Percentiles rank a stretch among this genome's conserved stretches.
These are phyloP conservation scores for Cuniculus paca DNA, from an alignment of 2,797 vertebrate species.

Conservation along the genomic window DNA sequence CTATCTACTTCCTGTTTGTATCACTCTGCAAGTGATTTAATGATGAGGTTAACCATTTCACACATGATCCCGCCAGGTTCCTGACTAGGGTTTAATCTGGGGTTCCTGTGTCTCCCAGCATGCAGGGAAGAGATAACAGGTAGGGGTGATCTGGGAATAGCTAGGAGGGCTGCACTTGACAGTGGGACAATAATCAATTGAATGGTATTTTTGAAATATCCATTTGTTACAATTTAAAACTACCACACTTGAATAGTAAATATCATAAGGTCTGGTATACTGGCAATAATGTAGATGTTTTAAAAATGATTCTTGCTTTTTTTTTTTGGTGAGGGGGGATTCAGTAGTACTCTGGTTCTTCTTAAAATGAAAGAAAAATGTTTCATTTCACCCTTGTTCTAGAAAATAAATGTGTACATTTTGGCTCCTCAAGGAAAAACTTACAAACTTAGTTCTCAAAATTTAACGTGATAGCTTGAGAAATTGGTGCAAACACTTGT, in stretches of 20 bases:
- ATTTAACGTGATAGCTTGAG: not conserved
- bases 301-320: slow-evolving; percentile 90
- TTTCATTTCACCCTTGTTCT: slow-evolving; percentile 90
- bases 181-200: slow-evolving; percentile 84
- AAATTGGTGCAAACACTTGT: not conserved
- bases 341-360: slow-evolving; percentile 87
- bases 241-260: slow-evolving; percentile 92
- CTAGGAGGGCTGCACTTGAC: slow-evolving; percentile 85
- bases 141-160: rapidly evolving
- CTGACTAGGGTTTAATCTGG: slow-evolving; percentile 12
- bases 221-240: slow-evolving; percentile 91
- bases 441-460: not conserved
- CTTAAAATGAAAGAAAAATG: slow-evolving; percentile 87
- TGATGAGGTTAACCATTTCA: slow-evolving; percentile 62
- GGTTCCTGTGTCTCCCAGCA: not conserved
- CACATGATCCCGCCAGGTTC: not conserved
- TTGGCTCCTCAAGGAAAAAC: slow-evolving; percentile 77
- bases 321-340: too few relatives aligned
- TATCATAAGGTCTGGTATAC: slow-evolving; percentile 90
- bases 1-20: not conserved
- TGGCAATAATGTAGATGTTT: slow-evolving; percentile 91
- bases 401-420: slow-evolving; percentile 89
- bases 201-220: slow-evolving; percentile 88
- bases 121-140: not conserved
- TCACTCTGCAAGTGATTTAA: not conserved